Evolutionary conservation across 2,113 vertebrate species (phyloP).

Genomic region (Prunella himalayana): DNA sequence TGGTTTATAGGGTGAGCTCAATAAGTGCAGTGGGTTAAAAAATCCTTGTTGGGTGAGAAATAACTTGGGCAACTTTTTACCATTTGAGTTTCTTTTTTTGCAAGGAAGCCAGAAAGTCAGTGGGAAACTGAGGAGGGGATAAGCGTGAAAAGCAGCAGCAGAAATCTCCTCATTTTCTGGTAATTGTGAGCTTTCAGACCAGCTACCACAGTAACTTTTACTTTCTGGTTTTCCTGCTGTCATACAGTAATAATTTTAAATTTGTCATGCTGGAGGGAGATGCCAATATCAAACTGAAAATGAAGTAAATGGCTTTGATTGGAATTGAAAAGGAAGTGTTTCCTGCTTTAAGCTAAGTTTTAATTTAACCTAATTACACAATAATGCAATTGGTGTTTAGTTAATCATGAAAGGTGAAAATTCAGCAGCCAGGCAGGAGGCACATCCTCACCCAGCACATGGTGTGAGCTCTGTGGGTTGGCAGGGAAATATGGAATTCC

Average conservation of each 20-base stretch:
- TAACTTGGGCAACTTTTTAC: background rate
- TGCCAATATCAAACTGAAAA: slow-evolving; percentile 12
- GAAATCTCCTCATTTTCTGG: background rate
- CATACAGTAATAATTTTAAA: background rate
- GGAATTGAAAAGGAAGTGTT: slow-evolving; percentile 2
- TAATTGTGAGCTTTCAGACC: background rate
- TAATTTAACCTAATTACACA: slow-evolving; percentile 2
- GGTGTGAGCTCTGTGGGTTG: background rate
- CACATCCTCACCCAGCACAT: background rate
- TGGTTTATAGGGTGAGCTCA: background rate
- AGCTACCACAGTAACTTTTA: background rate
- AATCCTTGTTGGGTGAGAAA: fast-evolving
- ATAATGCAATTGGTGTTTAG: background rate
- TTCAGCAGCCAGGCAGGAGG: background rate
- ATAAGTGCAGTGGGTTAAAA: background rate
- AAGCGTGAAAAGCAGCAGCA: background rate
- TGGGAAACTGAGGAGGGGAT: background rate
- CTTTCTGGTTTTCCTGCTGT: background rate
- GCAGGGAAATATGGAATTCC: background rate
- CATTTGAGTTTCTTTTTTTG: background rate
- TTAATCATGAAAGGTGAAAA: background rate
- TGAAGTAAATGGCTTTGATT: background rate
- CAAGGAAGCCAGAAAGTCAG: background rate
- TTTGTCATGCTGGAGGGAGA: background rate
- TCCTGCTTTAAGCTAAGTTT: slow-evolving; percentile 20